Percentiles rank a stretch among this genome's conserved stretches.
Evolutionary conservation across 2,888 invertebrate genomes (phyloP).

Genomic region (Congeria kusceri): DNA sequence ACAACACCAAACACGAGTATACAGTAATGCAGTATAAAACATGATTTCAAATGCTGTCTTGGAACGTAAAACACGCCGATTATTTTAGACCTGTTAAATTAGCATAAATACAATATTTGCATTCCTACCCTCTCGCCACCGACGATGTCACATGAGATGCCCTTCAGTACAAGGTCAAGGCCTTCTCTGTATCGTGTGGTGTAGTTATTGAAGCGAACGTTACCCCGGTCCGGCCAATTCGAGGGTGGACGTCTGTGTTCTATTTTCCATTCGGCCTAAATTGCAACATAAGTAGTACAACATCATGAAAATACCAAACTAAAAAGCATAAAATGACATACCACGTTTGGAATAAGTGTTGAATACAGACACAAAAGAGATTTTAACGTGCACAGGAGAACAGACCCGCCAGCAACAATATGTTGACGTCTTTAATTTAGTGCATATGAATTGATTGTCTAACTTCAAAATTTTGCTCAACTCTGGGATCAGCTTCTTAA

Average conservation of each 20-base stretch:
- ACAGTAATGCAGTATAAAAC: too few relatives aligned
- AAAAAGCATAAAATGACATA: neutral
- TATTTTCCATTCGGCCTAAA: constrained; percentile 79
- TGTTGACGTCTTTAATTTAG: too few relatives aligned
- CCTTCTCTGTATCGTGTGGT: constrained; percentile 82
- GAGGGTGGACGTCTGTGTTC: constrained; percentile 69
- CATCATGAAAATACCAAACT: neutral
- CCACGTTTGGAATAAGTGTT: too few relatives aligned
- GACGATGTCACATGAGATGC: constrained; percentile 79
- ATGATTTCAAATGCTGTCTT: too few relatives aligned
- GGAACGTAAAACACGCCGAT: too few relatives aligned
- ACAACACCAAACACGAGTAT: too few relatives aligned
- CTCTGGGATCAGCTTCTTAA: constrained; percentile 60
- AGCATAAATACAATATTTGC: too few relatives aligned
- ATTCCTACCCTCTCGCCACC: constrained; percentile 81
- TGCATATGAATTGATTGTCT: too few relatives aligned
- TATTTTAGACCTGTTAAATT: too few relatives aligned
- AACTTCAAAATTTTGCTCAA: too few relatives aligned
- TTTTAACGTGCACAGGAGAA: too few relatives aligned
- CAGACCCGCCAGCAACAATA: neutral
- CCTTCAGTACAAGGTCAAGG: constrained; percentile 83
- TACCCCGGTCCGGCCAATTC: constrained; percentile 82
- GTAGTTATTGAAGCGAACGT: constrained; percentile 81
- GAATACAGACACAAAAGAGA: too few relatives aligned
- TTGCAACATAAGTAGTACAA: neutral